Conservation (phyloP, 2,113 vertebrate genomes). For the Thunnus maccoyii region DNA sequence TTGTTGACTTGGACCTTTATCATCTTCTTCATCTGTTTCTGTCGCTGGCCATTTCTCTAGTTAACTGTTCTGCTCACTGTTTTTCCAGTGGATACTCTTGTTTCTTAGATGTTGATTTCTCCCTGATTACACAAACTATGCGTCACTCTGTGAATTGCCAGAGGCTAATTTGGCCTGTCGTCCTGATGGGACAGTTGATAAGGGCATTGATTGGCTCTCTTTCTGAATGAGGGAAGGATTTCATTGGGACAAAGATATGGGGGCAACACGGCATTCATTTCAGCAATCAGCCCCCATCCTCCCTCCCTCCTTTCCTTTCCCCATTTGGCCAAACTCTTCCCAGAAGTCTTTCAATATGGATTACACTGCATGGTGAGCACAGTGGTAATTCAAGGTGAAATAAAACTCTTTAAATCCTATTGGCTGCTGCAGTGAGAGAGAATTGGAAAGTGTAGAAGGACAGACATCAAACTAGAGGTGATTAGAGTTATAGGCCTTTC, state of each 20-base stretch:
- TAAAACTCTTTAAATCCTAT: constrained; percentile 76
- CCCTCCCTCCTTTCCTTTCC: constrained; percentile 67
- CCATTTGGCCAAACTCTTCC: constrained; percentile 80
- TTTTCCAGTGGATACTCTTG: constrained; percentile 68
- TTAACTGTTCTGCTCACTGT: constrained; percentile 60
- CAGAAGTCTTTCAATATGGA: constrained; percentile 82
- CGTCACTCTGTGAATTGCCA: constrained; percentile 74
- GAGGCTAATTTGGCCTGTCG: constrained; percentile 74
- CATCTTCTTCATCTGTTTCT: constrained; percentile 62
- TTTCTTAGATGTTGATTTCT: constrained; percentile 77
- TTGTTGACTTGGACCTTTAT: constrained; percentile 54
- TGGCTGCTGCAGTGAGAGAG: constrained; percentile 54
- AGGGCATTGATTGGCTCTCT: constrained; percentile 80
- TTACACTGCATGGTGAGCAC: constrained; percentile 68
- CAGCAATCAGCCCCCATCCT: constrained; percentile 79
- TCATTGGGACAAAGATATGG: constrained; percentile 77
- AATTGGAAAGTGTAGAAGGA: constrained; percentile 43
- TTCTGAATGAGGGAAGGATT: constrained; percentile 77
- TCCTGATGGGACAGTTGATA: constrained; percentile 82
- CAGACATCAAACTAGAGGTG: constrained; percentile 66
- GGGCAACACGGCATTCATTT: constrained; percentile 75
- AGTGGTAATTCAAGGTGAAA: constrained; percentile 83
- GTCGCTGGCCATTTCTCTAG: constrained; percentile 53
- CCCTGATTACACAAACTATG: constrained; percentile 79
- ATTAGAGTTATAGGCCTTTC: constrained; percentile 69